Evolutionary conservation across 2,113 vertebrate species (phyloP), one percentile per base, ranked within the genome.

Genomic region (Oreocharis arfaki): DNA sequence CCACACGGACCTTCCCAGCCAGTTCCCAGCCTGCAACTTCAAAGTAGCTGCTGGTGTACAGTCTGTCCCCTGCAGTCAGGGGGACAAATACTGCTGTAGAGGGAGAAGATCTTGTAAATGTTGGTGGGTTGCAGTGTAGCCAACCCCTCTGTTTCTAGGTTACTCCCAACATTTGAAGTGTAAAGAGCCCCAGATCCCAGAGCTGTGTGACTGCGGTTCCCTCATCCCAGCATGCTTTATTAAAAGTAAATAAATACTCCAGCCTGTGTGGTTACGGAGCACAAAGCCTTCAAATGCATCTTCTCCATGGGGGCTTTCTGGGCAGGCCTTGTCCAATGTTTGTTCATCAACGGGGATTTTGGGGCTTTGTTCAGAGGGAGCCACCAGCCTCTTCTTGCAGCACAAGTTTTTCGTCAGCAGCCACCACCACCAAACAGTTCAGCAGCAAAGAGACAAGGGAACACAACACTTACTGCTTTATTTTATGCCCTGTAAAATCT

Each of bases 231-330:
- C 41, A 60, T 3, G 60, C 19, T 50, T 56, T 68, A 49, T 93
- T 82, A 52, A 67, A 86, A 89, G n/a, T 56, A 84, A 90, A 75
- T 9, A 75, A 90, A 82, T 67, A 32, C 27, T 92, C 46, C 64
- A 67, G 81, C 53, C 63, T 42, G 26, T 79, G 77, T 94, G 84
- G 84, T 94, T 89, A 82, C 70, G 57, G 70, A 89, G 71, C 79
- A 89, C 84, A 96, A 96, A 95, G 81, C 87, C 87, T 94, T 92
- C 84, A 94, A 89, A 96, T 76, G 61, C 77, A 39, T 79, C 74
- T 89, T 67, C 57, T 87, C 64, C 75, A 33, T 44, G 79, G 79
- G 61, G 87, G 55, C 55, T 84, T 69, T 82, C 84, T 92, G 64
- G 69, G 70, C 76, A 89, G 89, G 69, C 86, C 57, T 84, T 52